Evolutionary conservation across 2,888 invertebrate genomes (phyloP), one percentile per base, ranked within the genome.

Genomic region (Mimas tiliae): DNA sequence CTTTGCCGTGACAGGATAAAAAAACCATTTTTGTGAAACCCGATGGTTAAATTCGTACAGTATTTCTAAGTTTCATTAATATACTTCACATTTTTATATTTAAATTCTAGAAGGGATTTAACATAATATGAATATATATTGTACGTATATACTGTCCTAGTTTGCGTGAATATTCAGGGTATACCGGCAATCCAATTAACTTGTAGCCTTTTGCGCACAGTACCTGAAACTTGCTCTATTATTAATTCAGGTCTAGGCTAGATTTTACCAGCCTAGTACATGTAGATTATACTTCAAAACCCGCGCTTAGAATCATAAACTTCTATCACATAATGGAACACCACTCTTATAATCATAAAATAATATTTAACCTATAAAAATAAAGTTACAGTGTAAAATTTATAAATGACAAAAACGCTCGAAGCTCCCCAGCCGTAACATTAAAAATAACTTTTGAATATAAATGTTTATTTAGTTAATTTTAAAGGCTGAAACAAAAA

Each of bases 401-500:
- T 38, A 38, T 11, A 58, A 42, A 42, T 42, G 12, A 42, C 58
- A 12, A 38, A 42, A 58, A 16, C 12, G 11, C 42, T 11, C 58
- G 42, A 6, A 42, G 58, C 42, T 19, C 42, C 52, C 7, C 9
- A 58, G 19, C 58, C 58, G 42, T 42, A 2, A 0, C 55, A 55
- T 38, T 58, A 58, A 58, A 50, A 58, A 19, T 58, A 38, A 16
- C 12, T 58, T 19, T 19, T 42, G 11, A 38, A 50, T 19, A 58
- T 58, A 58, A 58, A 58, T 19, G 42, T 58, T 58, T 50, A 50
- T 50, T 50, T 50, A 34, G 34, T 58, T 12, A 58, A 58, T 58
- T 19, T 58, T 58, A 58, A 55, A 58, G 38, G 38, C 42, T 58
- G 1, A 42, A 58, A 58, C 55, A 58, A 58, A 58, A 53, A 58